phyloP scores from a whole-genome alignment of 2,113 vertebrate genomes.

The Cervus canadensis region DNA sequence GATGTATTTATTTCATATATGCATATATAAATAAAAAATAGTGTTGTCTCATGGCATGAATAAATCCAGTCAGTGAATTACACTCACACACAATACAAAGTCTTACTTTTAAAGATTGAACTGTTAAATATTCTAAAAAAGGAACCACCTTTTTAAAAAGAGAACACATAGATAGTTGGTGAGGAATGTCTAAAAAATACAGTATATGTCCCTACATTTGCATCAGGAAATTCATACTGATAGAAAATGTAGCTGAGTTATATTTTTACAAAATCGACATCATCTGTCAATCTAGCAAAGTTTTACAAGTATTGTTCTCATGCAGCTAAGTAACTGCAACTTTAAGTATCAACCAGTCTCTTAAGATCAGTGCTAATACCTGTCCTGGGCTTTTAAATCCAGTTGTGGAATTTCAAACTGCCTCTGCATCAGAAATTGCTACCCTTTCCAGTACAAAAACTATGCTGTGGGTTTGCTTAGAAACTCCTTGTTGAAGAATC shows the following conservation, averaged over 20 bases:
- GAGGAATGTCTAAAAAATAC: constrained; percentile 57
- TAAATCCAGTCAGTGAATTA: constrained; percentile 49
- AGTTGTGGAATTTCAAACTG: constrained; percentile 36
- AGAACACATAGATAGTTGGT: neutral
- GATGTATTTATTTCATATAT: constrained; percentile 49
- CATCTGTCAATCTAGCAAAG: neutral
- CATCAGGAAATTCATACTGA: constrained; percentile 25
- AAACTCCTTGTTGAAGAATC: constrained; percentile 84
- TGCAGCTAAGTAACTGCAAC: neutral
- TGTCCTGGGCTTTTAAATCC: constrained; percentile 15
- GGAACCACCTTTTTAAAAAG: constrained; percentile 15
- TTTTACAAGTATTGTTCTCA: neutral
- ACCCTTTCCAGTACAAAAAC: neutral
- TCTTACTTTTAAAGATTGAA: neutral
- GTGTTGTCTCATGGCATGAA: constrained; percentile 60
- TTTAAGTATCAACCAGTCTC: neutral
- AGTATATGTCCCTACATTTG: neutral
- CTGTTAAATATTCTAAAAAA: constrained; percentile 48
- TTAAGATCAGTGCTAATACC: neutral
- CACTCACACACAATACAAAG: constrained; percentile 31
- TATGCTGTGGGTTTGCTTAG: constrained; percentile 75
- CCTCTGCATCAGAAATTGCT: neutral
- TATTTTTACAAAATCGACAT: neutral
- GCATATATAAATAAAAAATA: constrained; percentile 70
- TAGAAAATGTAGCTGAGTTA: neutral